These are phyloP conservation scores for Agapornis canus DNA, from an alignment of 2,797 vertebrate genomes.

Conservation along the genomic window DNA sequence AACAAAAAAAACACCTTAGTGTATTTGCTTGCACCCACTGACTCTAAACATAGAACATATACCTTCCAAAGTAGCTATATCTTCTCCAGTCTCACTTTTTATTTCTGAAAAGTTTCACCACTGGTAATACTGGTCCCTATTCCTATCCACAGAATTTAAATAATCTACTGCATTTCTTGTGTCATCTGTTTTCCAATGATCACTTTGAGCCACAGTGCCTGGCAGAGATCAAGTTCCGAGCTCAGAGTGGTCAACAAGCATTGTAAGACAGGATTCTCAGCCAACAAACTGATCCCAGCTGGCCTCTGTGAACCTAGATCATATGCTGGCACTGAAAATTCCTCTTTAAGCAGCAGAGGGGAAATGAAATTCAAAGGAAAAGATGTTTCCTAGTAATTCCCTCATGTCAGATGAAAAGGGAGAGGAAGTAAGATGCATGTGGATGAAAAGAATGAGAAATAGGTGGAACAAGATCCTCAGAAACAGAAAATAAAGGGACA, in stretches of 20 bases:
- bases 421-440: neutral
- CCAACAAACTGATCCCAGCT: neutral
- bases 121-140: neutral
- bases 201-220: neutral
- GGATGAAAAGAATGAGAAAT: neutral
- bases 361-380: neutral
- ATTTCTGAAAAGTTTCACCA: neutral
- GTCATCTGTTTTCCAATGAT: neutral
- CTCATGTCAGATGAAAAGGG: neutral
- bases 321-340: neutral
- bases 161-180: neutral
- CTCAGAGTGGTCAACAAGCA: neutral
- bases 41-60: neutral
- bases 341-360: neutral
- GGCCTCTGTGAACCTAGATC: neutral
- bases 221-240: neutral
- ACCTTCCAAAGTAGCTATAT: neutral
- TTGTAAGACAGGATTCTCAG: neutral
- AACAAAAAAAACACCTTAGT: no score
- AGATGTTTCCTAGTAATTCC: neutral
- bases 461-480: neutral
- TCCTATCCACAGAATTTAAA: neutral
- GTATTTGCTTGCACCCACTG: neutral
- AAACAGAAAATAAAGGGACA: neutral
- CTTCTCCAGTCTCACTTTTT: neutral